phyloP scores from a whole-genome alignment of 2,113 vertebrate species.

The Catagonus wagneri region DNA sequence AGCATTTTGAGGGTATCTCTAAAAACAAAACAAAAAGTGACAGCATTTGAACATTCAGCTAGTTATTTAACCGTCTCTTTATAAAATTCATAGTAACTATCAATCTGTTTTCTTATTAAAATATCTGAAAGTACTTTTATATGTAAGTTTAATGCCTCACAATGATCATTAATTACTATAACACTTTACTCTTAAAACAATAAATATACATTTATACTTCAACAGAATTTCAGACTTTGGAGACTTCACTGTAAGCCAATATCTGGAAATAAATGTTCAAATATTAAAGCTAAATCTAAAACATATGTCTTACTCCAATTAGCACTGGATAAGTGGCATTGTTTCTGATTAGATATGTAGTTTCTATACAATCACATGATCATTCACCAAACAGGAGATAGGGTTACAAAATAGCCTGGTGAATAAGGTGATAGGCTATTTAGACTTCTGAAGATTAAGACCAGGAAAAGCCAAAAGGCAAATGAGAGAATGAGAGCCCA shows the following conservation, averaged over 20 bases:
- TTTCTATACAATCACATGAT: background rate
- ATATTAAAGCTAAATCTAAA: conserved; percentile 40
- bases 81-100: background rate
- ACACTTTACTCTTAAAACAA: background rate
- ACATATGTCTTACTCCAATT: background rate
- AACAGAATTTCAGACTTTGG: conserved; percentile 2
- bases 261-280: conserved; percentile 51
- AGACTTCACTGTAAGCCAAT: background rate
- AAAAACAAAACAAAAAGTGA: background rate
- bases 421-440: background rate
- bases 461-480: conserved; percentile 2
- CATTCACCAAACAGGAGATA: background rate
- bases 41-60: too few relatives aligned
- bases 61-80: background rate
- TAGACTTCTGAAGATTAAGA: background rate
- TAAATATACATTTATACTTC: background rate
- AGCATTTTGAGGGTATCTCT: background rate
- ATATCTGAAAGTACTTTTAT: conserved; percentile 19
- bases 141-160: background rate
- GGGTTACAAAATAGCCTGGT: background rate
- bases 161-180: background rate
- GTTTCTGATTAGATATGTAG: background rate
- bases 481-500: background rate
- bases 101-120: background rate
- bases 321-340: background rate